Evolutionary conservation across 2,888 invertebrate genomes (phyloP), one percentile per base, ranked within the genome.

Genomic region (Lycophotia porphyrea): DNA sequence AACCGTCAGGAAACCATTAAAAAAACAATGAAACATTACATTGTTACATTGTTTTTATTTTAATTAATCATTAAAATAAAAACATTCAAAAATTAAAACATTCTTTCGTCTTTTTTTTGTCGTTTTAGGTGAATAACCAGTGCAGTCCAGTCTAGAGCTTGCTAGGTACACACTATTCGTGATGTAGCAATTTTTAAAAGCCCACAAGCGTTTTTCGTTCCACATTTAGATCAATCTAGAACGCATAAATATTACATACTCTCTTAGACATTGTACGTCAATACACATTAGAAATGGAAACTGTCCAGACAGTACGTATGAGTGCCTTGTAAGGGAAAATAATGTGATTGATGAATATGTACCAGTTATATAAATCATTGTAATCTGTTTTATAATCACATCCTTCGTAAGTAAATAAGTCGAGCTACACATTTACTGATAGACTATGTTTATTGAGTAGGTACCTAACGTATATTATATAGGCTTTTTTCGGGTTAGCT

Each of bases 341-440:
- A 85, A 81, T 85, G 68, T 82, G 47, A 70, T 74, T 70, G 49
- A 76, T 85, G 55, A 52, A 81, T 75, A 58, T 27, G 60, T 75
- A 75, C 18, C 18, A 55, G 64, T 74, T 85, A 85, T 81, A 63
- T 47, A 70, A 81, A 75, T 71, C 15, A 39, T 60, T 71, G 15
- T 49, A 36, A 81, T 71, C 76, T 61, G 63, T 71, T 85, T 71
- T 76, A 75, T 65, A 81, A 81, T 81, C 82, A 44, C 49, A 66
- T 24, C 36, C 66, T 42, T 60, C 0, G 18, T 52, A 55, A 66
- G 61, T 44, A 61, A 2, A 31, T 3, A 36, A 61, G n/a, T 21
- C 31, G 44, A 47, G 15, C 27, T n/a, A 7, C 2, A 8, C 7
- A n/a, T 27, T 18, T 34, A n/a, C 34, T 27, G 44, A 31, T 58